Percentiles rank a stretch among this genome's conserved stretches.
These are phyloP conservation scores for Sclerodermus sp. DNA, from an alignment of 2,888 invertebrate species.

Conservation along the genomic window DNA sequence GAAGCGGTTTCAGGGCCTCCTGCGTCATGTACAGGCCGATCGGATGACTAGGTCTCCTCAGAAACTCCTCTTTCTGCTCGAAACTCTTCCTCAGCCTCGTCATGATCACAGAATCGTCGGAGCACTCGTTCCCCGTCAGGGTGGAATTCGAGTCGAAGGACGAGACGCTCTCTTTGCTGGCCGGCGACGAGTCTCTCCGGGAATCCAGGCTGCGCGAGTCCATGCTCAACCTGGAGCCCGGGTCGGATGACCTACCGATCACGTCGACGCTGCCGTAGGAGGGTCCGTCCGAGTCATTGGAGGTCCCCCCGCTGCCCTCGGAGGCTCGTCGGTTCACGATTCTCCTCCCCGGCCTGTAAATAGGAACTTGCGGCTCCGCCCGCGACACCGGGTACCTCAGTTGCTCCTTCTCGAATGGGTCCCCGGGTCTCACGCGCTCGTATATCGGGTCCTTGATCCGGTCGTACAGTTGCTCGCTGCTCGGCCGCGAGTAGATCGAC, in stretches of 20 bases:
- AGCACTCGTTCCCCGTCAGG: constrained; percentile 65
- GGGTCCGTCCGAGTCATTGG: constrained; percentile 41
- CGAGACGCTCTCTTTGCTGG: constrained; percentile 70
- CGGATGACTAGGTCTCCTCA: constrained; percentile 73
- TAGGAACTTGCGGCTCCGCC: constrained; percentile 53
- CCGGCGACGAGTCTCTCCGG: constrained; percentile 66
- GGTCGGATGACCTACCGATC: constrained; percentile 30
- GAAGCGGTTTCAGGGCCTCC: constrained; percentile 45
- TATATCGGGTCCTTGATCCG: constrained; percentile 53
- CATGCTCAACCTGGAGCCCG: constrained; percentile 58
- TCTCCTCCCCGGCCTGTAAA: constrained; percentile 42
- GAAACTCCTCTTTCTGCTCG: constrained; percentile 88
- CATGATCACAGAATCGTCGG: constrained; percentile 74
- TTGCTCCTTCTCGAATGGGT: constrained; percentile 1
- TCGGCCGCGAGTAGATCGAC: constrained; percentile 58
- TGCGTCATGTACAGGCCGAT: constrained; percentile 64
- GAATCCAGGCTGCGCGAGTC: constrained; percentile 60
- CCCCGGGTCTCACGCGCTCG: constrained; percentile 44
- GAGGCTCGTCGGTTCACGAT: constrained; percentile 58
- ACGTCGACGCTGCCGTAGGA: constrained; percentile 36
- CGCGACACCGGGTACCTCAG: constrained; percentile 48
- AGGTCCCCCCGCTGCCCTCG: constrained; percentile 58
- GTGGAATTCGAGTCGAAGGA: constrained; percentile 72
- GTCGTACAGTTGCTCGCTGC: constrained; percentile 53
- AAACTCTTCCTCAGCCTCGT: constrained; percentile 79